Evolutionary conservation across 2,888 invertebrate species (phyloP).

Genomic region (Oligia strigilis): DNA sequence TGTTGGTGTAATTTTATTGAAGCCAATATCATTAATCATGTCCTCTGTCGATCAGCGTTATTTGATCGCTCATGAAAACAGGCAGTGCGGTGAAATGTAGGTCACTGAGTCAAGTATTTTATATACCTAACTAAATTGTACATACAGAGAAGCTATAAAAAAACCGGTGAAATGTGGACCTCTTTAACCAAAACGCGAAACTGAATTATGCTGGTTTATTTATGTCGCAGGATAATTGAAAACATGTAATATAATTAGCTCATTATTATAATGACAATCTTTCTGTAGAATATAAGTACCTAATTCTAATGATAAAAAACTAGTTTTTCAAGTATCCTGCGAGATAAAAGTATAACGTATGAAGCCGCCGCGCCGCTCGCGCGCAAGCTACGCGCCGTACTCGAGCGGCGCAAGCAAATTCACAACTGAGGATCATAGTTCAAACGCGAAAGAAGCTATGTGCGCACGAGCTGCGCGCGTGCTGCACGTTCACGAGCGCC

Average conservation of each 20-base stretch:
- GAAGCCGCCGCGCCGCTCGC: too few species aligned
- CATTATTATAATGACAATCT: too few species aligned
- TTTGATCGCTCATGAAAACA: neutral
- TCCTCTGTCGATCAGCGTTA: slow-evolving; percentile 6
- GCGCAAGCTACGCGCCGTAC: too few species aligned
- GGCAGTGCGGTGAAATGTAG: slow-evolving; percentile 16
- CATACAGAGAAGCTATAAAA: neutral
- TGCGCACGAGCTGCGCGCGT: too few species aligned
- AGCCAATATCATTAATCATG: slow-evolving; percentile 35
- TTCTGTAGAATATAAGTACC: too few species aligned
- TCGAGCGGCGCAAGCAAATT: too few species aligned
- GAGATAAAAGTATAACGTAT: neutral
- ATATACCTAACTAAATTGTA: neutral
- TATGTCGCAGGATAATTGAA: neutral
- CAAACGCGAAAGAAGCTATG: too few species aligned
- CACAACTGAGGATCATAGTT: too few species aligned
- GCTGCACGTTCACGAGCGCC: too few species aligned
- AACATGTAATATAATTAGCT: neutral
- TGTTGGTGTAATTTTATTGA: slow-evolving; percentile 9
- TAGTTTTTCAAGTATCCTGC: too few species aligned
- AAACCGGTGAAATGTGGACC: neutral
- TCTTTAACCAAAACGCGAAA: neutral
- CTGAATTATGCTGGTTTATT: neutral
- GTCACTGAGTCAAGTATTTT: slow-evolving; percentile 11
- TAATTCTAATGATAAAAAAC: neutral